Evolutionary conservation across 2,113 vertebrate genomes (phyloP).

Genomic region (Rallus limicola): DNA sequence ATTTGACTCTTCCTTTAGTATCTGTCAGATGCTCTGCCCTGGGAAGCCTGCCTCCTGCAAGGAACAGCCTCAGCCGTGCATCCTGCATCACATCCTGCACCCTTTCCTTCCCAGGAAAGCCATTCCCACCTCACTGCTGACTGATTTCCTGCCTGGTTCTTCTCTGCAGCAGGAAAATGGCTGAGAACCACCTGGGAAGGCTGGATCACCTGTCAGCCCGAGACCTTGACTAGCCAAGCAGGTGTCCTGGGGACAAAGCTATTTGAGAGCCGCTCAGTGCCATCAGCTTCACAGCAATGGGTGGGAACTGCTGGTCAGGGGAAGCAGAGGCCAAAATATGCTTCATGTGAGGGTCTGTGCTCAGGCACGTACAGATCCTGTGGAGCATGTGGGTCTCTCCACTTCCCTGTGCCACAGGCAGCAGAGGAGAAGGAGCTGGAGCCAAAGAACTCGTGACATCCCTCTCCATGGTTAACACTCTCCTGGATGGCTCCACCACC

Average conservation of each 20-base stretch:
- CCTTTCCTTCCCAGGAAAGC: background rate
- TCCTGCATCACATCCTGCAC: too few relatives aligned
- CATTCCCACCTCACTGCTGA: background rate
- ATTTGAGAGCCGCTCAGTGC: background rate
- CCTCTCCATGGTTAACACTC: background rate
- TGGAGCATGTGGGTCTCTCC: accelerated
- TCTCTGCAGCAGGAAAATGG: background rate
- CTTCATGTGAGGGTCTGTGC: accelerated
- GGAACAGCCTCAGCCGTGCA: too few relatives aligned
- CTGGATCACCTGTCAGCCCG: background rate
- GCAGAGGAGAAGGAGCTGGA: background rate
- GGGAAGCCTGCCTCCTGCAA: background rate
- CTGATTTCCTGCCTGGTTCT: background rate
- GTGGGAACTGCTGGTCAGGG: background rate
- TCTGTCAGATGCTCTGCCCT: background rate
- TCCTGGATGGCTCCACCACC: background rate
- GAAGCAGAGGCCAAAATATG: background rate
- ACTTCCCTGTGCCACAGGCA: background rate
- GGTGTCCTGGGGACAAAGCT: background rate
- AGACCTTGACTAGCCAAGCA: background rate
- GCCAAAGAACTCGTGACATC: background rate
- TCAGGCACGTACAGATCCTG: accelerated
- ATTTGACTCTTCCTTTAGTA: background rate
- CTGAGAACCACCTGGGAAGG: background rate
- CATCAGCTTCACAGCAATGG: background rate